Percentiles rank a stretch among this genome's conserved stretches.
phyloP scores from a whole-genome alignment of 2,888 invertebrate genomes.

The Gymnosoma rotundatum region DNA sequence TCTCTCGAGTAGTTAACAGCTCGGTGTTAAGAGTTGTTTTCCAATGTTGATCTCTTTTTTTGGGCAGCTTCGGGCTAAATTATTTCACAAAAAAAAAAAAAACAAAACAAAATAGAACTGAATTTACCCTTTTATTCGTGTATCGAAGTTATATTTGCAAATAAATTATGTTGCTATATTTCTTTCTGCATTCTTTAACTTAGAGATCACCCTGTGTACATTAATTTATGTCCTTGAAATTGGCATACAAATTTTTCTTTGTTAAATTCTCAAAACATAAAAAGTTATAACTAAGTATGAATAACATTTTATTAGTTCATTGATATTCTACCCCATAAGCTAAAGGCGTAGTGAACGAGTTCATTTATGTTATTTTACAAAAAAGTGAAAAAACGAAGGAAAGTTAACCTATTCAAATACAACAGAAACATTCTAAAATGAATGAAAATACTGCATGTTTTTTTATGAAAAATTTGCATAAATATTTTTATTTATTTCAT shows the following conservation, averaged over 20 bases:
- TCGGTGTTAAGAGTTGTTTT: no score
- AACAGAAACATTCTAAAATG: background rate
- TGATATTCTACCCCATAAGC: conserved; percentile 48
- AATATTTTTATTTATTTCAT: conserved; percentile 31
- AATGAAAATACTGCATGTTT: background rate
- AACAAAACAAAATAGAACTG: no score
- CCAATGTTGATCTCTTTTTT: no score
- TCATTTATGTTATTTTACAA: conserved; percentile 6
- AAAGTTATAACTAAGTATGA: background rate
- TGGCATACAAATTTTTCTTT: conserved; percentile 1
- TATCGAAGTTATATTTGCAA: no score
- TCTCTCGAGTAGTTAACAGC: no score
- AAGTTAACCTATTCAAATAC: background rate
- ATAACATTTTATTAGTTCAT: conserved; percentile 33
- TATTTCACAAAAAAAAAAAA: no score
- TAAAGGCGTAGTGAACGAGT: conserved; percentile 44
- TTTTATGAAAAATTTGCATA: conserved; percentile 38
- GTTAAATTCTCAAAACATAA: background rate
- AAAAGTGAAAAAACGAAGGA: background rate
- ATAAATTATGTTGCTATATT: no score
- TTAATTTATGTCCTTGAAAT: background rate
- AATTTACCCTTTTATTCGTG: no score
- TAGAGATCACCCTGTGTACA: no score
- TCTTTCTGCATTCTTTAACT: no score
- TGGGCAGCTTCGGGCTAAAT: no score